phyloP scores from a whole-genome alignment of 2,797 vertebrate genomes.

The Thunnus albacares region DNA sequence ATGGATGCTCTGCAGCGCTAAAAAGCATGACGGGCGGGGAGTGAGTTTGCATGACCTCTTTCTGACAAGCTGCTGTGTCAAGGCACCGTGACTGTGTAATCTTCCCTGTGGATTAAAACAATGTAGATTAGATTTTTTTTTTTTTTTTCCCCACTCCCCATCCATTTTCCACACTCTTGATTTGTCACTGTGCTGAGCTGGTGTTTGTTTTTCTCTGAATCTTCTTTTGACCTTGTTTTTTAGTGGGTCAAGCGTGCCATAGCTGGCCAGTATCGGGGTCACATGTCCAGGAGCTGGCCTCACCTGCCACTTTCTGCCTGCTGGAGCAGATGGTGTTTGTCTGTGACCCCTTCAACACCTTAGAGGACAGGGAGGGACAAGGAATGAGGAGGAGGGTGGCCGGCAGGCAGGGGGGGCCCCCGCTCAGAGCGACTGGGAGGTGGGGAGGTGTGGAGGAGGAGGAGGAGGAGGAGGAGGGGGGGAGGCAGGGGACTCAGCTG shows the following conservation, averaged over 20 bases:
- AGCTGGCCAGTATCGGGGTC: constrained; percentile 28
- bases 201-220: constrained; percentile 42
- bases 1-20: constrained; percentile 79
- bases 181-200: constrained; percentile 41
- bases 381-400: constrained; percentile 35
- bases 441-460: constrained; percentile 6
- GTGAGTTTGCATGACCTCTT: constrained; percentile 78
- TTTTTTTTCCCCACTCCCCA: not conserved
- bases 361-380: constrained; percentile 50
- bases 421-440: constrained; percentile 18
- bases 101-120: constrained; percentile 79
- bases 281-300: constrained; percentile 52
- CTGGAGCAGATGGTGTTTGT: constrained; percentile 75
- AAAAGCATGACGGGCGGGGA: constrained; percentile 76
- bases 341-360: constrained; percentile 74
- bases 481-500: constrained; percentile 61
- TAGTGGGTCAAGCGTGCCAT: constrained; percentile 38
- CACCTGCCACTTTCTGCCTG: constrained; percentile 69
- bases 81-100: constrained; percentile 75
- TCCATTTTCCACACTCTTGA: constrained; percentile 21
- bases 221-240: constrained; percentile 62
- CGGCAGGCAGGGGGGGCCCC: constrained; percentile 18
- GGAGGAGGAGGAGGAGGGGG: not conserved
- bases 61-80: constrained; percentile 77
- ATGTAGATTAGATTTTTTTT: constrained; percentile 69